Base-by-base conservation (phyloP, 2,888 invertebrate genomes). In the Seladonia tumulorum region DNA sequence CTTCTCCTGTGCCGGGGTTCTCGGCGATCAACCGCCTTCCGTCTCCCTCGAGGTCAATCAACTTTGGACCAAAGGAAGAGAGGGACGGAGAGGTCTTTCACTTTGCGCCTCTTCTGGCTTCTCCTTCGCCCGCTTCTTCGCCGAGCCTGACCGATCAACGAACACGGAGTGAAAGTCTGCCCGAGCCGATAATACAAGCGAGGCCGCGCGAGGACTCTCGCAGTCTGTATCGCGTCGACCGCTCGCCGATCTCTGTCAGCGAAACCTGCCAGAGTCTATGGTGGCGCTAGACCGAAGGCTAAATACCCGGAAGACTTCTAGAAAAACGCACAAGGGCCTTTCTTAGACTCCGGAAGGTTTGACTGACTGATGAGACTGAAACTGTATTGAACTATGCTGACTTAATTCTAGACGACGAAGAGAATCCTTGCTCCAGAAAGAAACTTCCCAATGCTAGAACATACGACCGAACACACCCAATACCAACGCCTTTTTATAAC, bases 151-250 rank as follows among this genome's bases (percentile, higher is more conserved):
- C 74, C 81, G 82, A 82, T 85, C 82, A 70, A 84, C 85, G 79
- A 63, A 80, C 83, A 77, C 71, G 72, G 85, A 89, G 87, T 85
- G 89, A 89, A 89, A 89, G 89, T 89, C 60, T 71, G 18, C 63
- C 8, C 83, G 68, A n/a, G 49, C 47, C 73, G 83, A 68, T 71
- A 71, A 63, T 53, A 39, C 66, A 53, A 70, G 68, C 80, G 73
- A 47, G 63, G 16, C 68, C 75, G 53, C 60, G 73, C 71, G 85
- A 76, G 45, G 53, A 70, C 79, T 79, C 35, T 22, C 29, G 42
- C 39, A 39, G 76, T 77, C 84, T n/a, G 42, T 29, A 45, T 22
- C 66, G 35, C 47, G n/a, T 45, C 35, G 49, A 68, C 39, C 57
- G n/a, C 45, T 39, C 53, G 29, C 66, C n/a, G 39, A 57, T 79